phyloP scores from a whole-genome alignment of 2,797 vertebrate species.

The Odontamblyopus lacepedii region DNA sequence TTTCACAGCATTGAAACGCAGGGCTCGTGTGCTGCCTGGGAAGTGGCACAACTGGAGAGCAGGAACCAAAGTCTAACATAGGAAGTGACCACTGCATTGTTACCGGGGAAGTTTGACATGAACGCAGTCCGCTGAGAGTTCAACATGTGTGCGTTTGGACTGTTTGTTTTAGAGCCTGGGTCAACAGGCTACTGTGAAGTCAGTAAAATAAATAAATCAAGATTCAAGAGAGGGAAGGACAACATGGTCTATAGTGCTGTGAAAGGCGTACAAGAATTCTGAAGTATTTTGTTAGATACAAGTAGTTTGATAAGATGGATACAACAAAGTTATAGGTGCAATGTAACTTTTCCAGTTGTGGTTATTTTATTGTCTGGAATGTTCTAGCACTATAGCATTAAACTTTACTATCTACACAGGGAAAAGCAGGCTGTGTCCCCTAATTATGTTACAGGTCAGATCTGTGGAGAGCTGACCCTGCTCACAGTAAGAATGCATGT shows the following conservation, averaged over 20 bases:
- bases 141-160: slow-evolving; percentile 37
- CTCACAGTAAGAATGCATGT: no score
- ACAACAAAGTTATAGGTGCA: no score
- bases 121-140: slow-evolving; percentile 53
- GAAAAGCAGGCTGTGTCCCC: no score
- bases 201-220: neutral
- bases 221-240: neutral
- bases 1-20: slow-evolving; percentile 57
- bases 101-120: slow-evolving; percentile 53
- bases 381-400: no score
- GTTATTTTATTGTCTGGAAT: no score
- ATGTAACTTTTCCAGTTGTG: no score
- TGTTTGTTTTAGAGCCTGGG: slow-evolving; percentile 40
- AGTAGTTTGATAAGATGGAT: neutral
- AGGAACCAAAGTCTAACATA: slow-evolving; percentile 68
- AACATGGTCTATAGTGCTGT: slow-evolving; percentile 3
- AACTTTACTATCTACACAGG: no score
- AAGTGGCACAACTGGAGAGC: slow-evolving; percentile 53
- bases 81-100: slow-evolving; percentile 72
- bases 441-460: no score
- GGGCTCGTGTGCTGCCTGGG: slow-evolving; percentile 54
- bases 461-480: no score
- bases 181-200: slow-evolving; percentile 25
- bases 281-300: neutral
- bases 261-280: neutral